These are phyloP conservation scores for Rutpela maculata DNA, from an alignment of 2,888 invertebrate genomes.

Conservation along the genomic window DNA sequence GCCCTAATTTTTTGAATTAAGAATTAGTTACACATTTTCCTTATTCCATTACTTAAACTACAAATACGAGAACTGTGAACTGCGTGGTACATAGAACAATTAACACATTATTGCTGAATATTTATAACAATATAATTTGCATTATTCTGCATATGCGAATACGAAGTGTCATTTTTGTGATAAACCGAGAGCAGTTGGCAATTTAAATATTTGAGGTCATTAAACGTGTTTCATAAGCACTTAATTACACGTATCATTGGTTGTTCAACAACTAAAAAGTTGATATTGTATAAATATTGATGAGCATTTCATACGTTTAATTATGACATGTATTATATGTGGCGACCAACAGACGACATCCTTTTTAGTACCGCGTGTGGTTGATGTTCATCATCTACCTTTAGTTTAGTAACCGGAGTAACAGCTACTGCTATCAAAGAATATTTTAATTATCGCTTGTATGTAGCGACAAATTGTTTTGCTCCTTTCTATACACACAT, in stretches of 20 bases:
- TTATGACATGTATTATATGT: constrained; percentile 26
- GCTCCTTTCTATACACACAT: neutral
- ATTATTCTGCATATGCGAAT: neutral
- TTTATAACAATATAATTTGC: neutral
- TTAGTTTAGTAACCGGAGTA: neutral
- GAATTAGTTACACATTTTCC: too few species aligned
- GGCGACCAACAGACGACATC: constrained; percentile 22
- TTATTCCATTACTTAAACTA: too few species aligned
- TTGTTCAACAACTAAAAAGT: constrained; percentile 23
- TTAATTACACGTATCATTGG: constrained; percentile 15
- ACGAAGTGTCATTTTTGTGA: neutral
- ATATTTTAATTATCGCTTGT: constrained; percentile 16
- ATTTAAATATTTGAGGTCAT: constrained; percentile 13
- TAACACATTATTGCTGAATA: neutral
- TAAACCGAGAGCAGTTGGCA: constrained; percentile 5
- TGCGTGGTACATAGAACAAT: neutral
- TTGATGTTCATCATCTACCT: constrained; percentile 2
- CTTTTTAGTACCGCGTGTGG: constrained; percentile 10
- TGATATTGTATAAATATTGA: constrained; percentile 34
- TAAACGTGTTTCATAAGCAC: constrained; percentile 13
- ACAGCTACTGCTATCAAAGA: constrained; percentile 5
- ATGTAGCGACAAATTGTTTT: neutral
- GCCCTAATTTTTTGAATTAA: too few species aligned
- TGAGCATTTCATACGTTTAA: constrained; percentile 17
- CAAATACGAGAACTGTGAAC: neutral